Percentiles rank a stretch among this genome's conserved stretches.
These are phyloP conservation scores for Ischnura elegans DNA, from an alignment of 2,888 invertebrate genomes.

Conservation along the genomic window DNA sequence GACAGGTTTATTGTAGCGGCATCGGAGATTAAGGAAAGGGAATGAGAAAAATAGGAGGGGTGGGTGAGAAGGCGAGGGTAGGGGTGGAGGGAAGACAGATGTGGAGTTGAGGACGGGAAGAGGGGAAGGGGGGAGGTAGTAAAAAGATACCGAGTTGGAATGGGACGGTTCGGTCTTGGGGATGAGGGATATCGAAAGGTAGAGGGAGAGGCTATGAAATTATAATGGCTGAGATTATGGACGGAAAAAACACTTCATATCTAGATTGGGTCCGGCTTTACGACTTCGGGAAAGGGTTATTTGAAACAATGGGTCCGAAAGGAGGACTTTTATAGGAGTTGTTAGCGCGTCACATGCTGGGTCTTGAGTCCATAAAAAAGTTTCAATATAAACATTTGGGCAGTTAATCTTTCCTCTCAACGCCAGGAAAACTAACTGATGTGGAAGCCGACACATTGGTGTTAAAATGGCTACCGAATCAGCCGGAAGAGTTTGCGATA, in stretches of 20 bases:
- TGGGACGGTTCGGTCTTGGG: not conserved
- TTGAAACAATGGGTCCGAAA: conserved; percentile 37
- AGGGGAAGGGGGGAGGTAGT: conserved; percentile 11
- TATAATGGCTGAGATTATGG: conserved; percentile 21
- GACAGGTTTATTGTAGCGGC: conserved; percentile 12
- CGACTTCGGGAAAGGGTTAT: not conserved
- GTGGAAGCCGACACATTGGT: conserved; percentile 7
- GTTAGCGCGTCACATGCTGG: not conserved
- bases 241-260: conserved; percentile 40
- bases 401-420: conserved; percentile 17
- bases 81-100: not conserved
- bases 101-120: not conserved
- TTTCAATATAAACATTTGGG: conserved; percentile 53
- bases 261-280: conserved; percentile 20
- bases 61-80: not conserved
- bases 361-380: not conserved
- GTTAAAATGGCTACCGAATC: conserved; percentile 11
- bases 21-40: conserved; percentile 21
- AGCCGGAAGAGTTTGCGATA: not conserved
- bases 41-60: no score
- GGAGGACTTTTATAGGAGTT: conserved; percentile 37
- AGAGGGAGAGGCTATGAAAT: conserved; percentile 12
- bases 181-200: not conserved
- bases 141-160: not conserved
- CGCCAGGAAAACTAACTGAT: conserved; percentile 34